Evolutionary conservation across 1,140 invertebrate species (phyloP), one percentile per base, ranked within the genome.

Genomic region (Spodoptera frugiperda): DNA sequence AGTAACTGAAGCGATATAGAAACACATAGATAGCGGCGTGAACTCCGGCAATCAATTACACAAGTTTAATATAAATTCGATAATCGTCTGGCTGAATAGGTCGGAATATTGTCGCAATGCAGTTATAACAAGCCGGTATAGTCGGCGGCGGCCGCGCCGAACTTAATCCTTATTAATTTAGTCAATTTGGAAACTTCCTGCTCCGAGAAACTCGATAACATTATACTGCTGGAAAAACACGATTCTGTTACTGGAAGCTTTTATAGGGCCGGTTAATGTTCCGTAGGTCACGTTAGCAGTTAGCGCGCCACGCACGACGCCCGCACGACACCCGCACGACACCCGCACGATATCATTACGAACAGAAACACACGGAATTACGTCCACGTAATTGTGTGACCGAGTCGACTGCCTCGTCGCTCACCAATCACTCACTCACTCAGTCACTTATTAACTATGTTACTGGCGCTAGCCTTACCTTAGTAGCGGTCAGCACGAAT

Each of bases 21-120:
- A 51, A 6, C 33, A 39, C 9, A 39, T 10, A 39, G 6, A 39
- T 10, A 39, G 33, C 33, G 6, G 33, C 1, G 1, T 39, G 33
- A 39, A 39, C 33, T 39, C 33, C 33, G 9, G 33, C 33, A 48
- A 49, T 21, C 48, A 25, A 14, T 49, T 46, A 48, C 21, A 17
- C 17, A 49, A 65, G 21, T 65, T 21, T 19, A 67, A 11, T 14
- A 49, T 25, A 67, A 67, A 25, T 67, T 48, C 10, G 63, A 25
- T n/a, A 67, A 63, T 48, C 48, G 44, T 67, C 17, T 44, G 12
- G 19, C 46, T 44, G 44, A 48, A 48, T 15, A n/a, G 39, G 14
- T 3, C n/a, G 44, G 61, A 65, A 48, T 67, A 49, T 67, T 67
- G 63, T 67, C 63, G 63, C 63, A 67, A 49, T 67, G 63, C 63